Evolutionary conservation across 1,140 invertebrate genomes (phyloP).

Genomic region (Tenebrio molitor): DNA sequence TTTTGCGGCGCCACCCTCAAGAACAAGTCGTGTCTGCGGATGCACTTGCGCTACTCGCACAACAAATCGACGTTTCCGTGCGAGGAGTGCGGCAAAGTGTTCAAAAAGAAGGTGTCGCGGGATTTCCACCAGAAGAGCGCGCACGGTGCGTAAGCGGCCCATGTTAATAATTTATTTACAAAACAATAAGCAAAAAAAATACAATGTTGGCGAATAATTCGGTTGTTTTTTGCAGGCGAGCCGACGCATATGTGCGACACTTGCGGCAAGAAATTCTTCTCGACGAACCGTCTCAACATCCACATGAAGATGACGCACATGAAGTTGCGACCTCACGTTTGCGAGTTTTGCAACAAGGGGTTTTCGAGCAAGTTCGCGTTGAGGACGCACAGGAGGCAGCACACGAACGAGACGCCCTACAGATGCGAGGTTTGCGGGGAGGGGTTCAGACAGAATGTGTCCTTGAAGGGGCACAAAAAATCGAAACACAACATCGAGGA

Average conservation of each 20-base stretch:
- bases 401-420: conserved; percentile 7
- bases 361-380: background rate
- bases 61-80: background rate
- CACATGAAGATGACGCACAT: background rate
- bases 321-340: conserved; percentile 8
- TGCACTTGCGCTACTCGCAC: background rate
- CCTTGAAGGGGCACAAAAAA: conserved; percentile 5
- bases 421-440: conserved; percentile 1
- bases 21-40: background rate
- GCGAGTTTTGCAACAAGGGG: conserved; percentile 1
- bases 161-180: background rate
- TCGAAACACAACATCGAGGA: conserved; percentile 2
- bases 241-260: background rate
- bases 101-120: background rate
- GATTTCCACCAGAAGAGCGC: conserved; percentile 10
- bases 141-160: background rate
- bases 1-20: background rate
- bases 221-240: background rate
- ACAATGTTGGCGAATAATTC: background rate
- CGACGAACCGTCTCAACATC: background rate
- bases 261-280: conserved; percentile 15
- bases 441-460: conserved; percentile 16
- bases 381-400: background rate
- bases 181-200: too few relatives aligned
- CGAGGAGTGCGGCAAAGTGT: background rate